These are phyloP conservation scores for Hetaerina americana DNA, from an alignment of 1,140 invertebrate genomes.

Conservation along the genomic window DNA sequence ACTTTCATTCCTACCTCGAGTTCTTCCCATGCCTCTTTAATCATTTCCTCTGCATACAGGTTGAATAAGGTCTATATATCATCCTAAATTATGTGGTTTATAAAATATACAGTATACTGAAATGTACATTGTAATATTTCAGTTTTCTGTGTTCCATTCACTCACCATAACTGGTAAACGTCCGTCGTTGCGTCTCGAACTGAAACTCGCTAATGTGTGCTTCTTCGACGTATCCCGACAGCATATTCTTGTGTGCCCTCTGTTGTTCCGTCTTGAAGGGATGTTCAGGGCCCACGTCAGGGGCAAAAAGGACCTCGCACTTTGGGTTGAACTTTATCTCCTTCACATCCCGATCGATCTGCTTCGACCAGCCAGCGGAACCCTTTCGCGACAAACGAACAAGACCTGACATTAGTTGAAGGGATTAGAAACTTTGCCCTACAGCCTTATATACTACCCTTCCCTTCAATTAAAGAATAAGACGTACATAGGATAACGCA, in stretches of 20 bases:
- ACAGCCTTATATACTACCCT: no score
- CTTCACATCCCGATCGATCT: constrained; percentile 57
- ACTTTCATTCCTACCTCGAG: no score
- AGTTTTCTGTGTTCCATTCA: constrained; percentile 9
- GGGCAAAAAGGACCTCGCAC: constrained; percentile 90
- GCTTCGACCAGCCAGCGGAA: constrained; percentile 22
- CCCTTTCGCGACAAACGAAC: constrained; percentile 11
- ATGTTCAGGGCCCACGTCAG: constrained; percentile 78
- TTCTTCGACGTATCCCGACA: constrained; percentile 89
- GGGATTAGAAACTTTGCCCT: no score
- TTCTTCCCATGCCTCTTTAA: no score
- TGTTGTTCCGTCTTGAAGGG: constrained; percentile 84
- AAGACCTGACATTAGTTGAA: no score
- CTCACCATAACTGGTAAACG: constrained; percentile 80
- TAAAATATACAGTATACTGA: no score
- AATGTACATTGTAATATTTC: no score
- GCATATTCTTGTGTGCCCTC: constrained; percentile 73
- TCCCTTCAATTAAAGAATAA: no score
- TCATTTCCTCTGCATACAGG: no score
- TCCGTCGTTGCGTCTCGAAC: constrained; percentile 95
- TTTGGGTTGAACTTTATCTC: constrained; percentile 88
- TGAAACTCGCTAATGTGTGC: constrained; percentile 94
- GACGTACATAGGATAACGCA: no score
- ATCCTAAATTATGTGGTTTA: no score
- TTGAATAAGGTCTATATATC: no score